These are phyloP conservation scores for Helobdella robusta DNA, from an alignment of 2,888 invertebrate species.

Conservation along the genomic window DNA sequence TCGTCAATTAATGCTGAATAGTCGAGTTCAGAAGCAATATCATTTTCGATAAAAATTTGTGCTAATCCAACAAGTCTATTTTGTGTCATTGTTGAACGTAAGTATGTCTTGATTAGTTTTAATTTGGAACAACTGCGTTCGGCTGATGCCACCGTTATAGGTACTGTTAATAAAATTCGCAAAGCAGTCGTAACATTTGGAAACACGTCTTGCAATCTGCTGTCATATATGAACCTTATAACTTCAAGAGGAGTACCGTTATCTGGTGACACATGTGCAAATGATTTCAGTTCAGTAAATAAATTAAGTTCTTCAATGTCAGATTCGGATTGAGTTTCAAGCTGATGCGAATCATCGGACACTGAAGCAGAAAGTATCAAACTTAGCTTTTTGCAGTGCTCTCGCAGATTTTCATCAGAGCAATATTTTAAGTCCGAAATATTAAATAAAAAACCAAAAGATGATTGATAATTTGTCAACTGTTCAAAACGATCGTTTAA, in stretches of 20 bases:
- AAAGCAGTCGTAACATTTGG: conserved; percentile 3
- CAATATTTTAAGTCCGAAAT: not conserved
- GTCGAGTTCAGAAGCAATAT: conserved; percentile 3
- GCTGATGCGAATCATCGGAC: conserved; percentile 1
- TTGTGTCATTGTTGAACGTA: conserved; percentile 3
- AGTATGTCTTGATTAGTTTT: conserved; percentile 2
- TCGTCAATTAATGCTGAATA: conserved; percentile 1
- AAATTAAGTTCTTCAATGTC: conserved; percentile 2
- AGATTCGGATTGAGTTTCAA: conserved; percentile 1
- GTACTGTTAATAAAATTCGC: conserved; percentile 3
- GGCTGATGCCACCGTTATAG: conserved; percentile 4
- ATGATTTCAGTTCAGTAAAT: conserved; percentile 1
- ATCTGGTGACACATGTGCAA: not conserved
- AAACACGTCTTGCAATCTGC: conserved; percentile 3
- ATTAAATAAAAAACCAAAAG: not conserved
- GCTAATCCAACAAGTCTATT: conserved; percentile 1
- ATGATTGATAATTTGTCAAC: conserved; percentile 2
- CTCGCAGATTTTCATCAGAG: conserved; percentile 3
- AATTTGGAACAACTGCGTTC: conserved; percentile 1
- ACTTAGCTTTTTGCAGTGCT: not conserved
- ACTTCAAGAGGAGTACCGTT: conserved; percentile 4
- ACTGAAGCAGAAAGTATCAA: not conserved
- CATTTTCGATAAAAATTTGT: conserved; percentile 2
- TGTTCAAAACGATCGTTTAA: conserved; percentile 3
- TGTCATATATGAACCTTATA: not conserved